phyloP scores from a whole-genome alignment of 1,140 invertebrate genomes.

The silkworm (Bombyx mori) region DNA sequence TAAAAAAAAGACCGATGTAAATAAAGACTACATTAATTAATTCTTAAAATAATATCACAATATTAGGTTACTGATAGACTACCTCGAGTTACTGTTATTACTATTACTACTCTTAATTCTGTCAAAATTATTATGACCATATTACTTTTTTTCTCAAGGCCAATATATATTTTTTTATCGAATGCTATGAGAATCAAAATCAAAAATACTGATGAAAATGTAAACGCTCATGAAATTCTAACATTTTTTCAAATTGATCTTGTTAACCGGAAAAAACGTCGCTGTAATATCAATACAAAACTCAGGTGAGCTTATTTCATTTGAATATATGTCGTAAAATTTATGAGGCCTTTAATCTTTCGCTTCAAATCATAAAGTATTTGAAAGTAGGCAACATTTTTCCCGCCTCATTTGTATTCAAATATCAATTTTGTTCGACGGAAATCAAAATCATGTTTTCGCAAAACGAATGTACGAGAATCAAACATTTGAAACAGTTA shows the following conservation, averaged over 20 bases:
- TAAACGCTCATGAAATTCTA: slow-evolving; percentile 8
- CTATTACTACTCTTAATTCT: too few relatives aligned
- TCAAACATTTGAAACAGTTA: too few relatives aligned
- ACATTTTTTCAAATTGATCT: neutral
- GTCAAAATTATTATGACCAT: too few relatives aligned
- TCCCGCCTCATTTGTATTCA: slow-evolving; percentile 12
- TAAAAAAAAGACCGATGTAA: too few relatives aligned
- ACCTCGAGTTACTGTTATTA: too few relatives aligned
- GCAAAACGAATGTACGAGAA: neutral
- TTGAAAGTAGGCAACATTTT: slow-evolving; percentile 11
- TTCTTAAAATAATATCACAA: too few relatives aligned
- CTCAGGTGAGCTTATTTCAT: slow-evolving; percentile 18
- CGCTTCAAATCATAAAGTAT: slow-evolving; percentile 14
- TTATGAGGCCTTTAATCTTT: slow-evolving; percentile 16
- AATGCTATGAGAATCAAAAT: neutral
- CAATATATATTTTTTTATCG: too few relatives aligned
- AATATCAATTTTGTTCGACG: slow-evolving; percentile 10
- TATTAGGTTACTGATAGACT: too few relatives aligned
- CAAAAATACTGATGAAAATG: slow-evolving; percentile 5
- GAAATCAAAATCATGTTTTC: slow-evolving; percentile 9
- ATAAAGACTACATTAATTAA: too few relatives aligned
- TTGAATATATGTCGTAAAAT: slow-evolving; percentile 19
- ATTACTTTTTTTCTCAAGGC: too few relatives aligned
- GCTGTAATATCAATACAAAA: slow-evolving; percentile 17
- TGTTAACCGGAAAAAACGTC: neutral